A percentile compares a stretch with the other conserved stretches of the same genome.
These are phyloP conservation scores for Thymelicus sylvestris DNA, from an alignment of 2,888 invertebrate species.

Conservation along the genomic window DNA sequence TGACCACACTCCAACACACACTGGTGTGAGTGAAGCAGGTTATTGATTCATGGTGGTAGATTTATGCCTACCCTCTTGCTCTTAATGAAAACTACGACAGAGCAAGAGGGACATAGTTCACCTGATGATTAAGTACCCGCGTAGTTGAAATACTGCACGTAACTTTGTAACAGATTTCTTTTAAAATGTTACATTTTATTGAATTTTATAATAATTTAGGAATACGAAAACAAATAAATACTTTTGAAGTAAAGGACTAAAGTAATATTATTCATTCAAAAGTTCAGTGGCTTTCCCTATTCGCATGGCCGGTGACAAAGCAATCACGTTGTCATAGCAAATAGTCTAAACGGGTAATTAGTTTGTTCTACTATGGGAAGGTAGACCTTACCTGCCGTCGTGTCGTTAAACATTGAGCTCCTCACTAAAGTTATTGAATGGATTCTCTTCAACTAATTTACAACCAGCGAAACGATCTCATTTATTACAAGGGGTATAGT, in stretches of 20 bases:
- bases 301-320: slow-evolving; percentile 59
- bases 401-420: slow-evolving; percentile 48
- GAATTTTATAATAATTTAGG: not conserved
- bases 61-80: slow-evolving; percentile 79
- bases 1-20: slow-evolving; percentile 56
- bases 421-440: slow-evolving; percentile 41
- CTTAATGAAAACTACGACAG: slow-evolving; percentile 73
- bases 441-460: slow-evolving; percentile 38
- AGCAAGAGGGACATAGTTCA: slow-evolving; percentile 66
- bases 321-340: slow-evolving; percentile 70
- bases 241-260: no score
- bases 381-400: slow-evolving; percentile 49
- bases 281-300: slow-evolving; percentile 45
- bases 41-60: slow-evolving; percentile 80
- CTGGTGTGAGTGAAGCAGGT: slow-evolving; percentile 73
- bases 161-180: slow-evolving; percentile 5
- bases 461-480: slow-evolving; percentile 37
- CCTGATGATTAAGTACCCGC: slow-evolving; percentile 68
- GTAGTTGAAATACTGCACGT: slow-evolving; percentile 51
- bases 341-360: slow-evolving; percentile 77
- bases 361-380: slow-evolving; percentile 69
- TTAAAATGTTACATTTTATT: slow-evolving; percentile 6
- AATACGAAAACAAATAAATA: no score
- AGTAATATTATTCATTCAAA: not conserved
- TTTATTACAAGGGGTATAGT: slow-evolving; percentile 41